Evolutionary conservation across 1,140 invertebrate genomes (phyloP).

Genomic region (Cotesia glomerata): DNA sequence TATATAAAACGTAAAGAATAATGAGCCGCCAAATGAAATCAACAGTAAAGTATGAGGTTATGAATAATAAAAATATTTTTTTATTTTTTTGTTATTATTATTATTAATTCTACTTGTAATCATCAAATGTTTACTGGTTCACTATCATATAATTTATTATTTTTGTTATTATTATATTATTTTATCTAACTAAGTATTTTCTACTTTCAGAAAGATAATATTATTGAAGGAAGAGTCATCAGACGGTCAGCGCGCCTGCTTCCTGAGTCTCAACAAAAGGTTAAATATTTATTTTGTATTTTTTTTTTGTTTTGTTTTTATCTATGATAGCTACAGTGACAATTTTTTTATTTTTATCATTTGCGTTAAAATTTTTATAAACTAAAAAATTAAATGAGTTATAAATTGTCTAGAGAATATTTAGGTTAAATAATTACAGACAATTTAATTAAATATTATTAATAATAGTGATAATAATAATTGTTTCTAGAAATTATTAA

Average conservation of each 20-base stretch:
- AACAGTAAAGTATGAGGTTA: slow-evolving; percentile 10
- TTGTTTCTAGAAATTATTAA: slow-evolving; percentile 8
- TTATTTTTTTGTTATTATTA: background rate
- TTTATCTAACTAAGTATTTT: background rate
- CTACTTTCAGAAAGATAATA: slow-evolving; percentile 10
- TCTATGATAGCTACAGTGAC: no score
- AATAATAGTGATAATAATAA: background rate
- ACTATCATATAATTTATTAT: background rate
- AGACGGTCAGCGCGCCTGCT: slow-evolving; percentile 10
- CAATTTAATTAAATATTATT: no score
- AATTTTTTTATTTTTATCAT: background rate
- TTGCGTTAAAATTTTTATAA: background rate
- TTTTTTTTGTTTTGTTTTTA: background rate
- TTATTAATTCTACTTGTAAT: background rate
- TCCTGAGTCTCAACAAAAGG: slow-evolving; percentile 17
- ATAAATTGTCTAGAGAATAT: no score
- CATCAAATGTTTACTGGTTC: background rate
- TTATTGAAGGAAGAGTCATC: slow-evolving; percentile 15
- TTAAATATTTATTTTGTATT: background rate
- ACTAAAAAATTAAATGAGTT: no score
- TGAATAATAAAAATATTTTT: background rate
- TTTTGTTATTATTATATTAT: background rate
- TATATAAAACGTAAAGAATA: background rate
- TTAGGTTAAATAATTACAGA: no score
- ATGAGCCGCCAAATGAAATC: background rate